Conservation (phyloP, 1,140 invertebrate genomes). For the Stegodyphus mimosarum region DNA sequence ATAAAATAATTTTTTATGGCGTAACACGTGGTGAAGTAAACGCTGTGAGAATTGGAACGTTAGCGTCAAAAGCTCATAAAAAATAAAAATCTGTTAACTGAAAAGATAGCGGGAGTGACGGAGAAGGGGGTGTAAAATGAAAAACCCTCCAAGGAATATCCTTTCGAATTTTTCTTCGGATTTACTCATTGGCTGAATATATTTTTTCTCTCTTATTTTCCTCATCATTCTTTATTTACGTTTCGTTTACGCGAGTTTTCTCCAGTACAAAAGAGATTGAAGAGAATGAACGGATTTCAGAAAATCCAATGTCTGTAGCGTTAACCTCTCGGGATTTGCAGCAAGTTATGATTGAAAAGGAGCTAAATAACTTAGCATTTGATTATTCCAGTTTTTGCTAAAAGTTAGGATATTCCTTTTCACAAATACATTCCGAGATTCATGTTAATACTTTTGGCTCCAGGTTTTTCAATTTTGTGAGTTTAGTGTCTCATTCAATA, state of each 20-base stretch:
- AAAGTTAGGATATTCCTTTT: no score
- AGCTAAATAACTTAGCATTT: slow-evolving; percentile 56
- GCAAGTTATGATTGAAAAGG: slow-evolving; percentile 47
- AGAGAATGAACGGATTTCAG: slow-evolving; percentile 17
- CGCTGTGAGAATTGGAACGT: slow-evolving; percentile 35
- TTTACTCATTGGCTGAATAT: slow-evolving; percentile 56
- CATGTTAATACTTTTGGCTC: no score
- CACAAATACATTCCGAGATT: no score
- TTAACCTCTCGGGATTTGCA: slow-evolving; percentile 4
- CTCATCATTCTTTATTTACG: slow-evolving; percentile 37
- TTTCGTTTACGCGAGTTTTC: slow-evolving; percentile 32
- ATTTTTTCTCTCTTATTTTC: slow-evolving; percentile 16
- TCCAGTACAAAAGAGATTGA: slow-evolving; percentile 27
- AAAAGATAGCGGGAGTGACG: neutral
- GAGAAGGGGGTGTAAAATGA: slow-evolving; percentile 26
- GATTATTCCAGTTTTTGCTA: slow-evolving; percentile 5
- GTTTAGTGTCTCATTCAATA: no score
- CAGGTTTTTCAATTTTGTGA: no score
- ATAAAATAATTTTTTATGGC: slow-evolving; percentile 17
- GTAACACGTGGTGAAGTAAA: slow-evolving; percentile 51
- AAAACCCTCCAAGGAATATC: slow-evolving; percentile 53
- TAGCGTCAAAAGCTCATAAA: slow-evolving; percentile 14
- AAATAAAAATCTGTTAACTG: slow-evolving; percentile 32
- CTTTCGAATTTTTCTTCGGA: slow-evolving; percentile 44
- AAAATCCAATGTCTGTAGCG: neutral